Evolutionary conservation across 1,140 invertebrate species (phyloP), one percentile per base, ranked within the genome.

Genomic region (Ceratoteleas bidentatus): DNA sequence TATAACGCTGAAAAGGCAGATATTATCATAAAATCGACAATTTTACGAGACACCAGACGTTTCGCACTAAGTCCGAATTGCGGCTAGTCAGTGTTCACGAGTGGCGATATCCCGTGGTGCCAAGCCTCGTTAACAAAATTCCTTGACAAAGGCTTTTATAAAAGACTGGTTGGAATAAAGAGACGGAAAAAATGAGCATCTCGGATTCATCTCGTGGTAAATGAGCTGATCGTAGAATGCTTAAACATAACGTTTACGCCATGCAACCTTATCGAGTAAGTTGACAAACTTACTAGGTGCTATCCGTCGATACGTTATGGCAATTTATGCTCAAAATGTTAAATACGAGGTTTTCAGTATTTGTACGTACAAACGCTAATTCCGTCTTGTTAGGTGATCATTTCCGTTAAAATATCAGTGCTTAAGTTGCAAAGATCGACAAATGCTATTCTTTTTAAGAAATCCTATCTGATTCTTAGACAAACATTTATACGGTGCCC

Each of bases 121-220:
- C 52, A 53, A 62, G 53, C 58, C 70, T 85, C 80, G 83, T 85
- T 84, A 77, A 80, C 83, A 77, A 82, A 85, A 85, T 85, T 85
- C 83, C 80, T 45, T 79, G 72, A 85, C 83, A 82, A 82, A 82
- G 43, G 68, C 70, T 80, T 72, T 80, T 57, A 56, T 66, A 64
- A 62, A 79, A 65, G 70, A 47, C 65, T 65, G n/a, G 40, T 62
- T 68, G 49, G 47, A 60, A 76, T 80, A 80, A 83, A 80, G 61
- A 76, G 47, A 38, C 15, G 14, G 7, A n/a, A 79, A 50, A 80
- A 80, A 83, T 58, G 76, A 57, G 54, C 14, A 77, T 56, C 50
- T 79, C 52, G 54, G 60, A 47, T 75, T 79, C 65, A 61, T 38
- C 15, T 62, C 49, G 52, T 79, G 47, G 49, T 69, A 61, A 80